A percentile compares a stretch with the other conserved stretches of the same genome.
Conservation (phyloP, 2,113 vertebrate genomes). For the Pleuronectes platessa region DNA sequence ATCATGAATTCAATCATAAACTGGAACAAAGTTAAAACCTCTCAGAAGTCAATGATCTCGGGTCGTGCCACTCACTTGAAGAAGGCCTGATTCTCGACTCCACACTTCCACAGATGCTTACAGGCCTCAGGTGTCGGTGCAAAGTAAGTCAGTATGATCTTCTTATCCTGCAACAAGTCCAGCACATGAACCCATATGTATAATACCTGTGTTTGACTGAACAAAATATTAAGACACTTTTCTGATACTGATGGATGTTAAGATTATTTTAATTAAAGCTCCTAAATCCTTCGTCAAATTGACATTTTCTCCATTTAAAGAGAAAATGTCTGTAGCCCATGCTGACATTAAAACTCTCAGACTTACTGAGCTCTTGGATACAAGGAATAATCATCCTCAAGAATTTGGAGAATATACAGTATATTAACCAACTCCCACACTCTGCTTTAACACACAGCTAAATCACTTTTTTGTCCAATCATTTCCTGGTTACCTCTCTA, state of each 20-base stretch:
- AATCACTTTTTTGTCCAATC: background rate
- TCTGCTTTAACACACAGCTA: background rate
- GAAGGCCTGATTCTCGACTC: constrained; percentile 98
- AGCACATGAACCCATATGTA: background rate
- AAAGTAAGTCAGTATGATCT: constrained; percentile 96
- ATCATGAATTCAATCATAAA: background rate
- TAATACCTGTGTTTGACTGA: background rate
- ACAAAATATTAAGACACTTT: background rate
- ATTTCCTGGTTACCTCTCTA: background rate
- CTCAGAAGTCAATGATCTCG: background rate
- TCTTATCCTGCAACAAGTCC: constrained; percentile 87
- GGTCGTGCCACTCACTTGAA: constrained; percentile 90
- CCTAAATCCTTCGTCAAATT: background rate
- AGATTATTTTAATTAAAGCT: background rate
- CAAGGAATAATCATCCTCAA: background rate
- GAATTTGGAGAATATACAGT: background rate
- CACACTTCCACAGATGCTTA: constrained; percentile 99
- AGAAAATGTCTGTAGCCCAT: background rate
- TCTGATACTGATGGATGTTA: background rate
- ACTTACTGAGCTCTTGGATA: background rate
- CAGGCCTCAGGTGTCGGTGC: constrained; percentile 97
- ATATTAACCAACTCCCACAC: background rate
- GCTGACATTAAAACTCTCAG: background rate
- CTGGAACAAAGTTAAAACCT: background rate
- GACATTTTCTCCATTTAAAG: background rate